These are phyloP conservation scores for Sinocyclocheilus anshuiensis DNA, from an alignment of 2,113 vertebrate species.

Conservation along the genomic window DNA sequence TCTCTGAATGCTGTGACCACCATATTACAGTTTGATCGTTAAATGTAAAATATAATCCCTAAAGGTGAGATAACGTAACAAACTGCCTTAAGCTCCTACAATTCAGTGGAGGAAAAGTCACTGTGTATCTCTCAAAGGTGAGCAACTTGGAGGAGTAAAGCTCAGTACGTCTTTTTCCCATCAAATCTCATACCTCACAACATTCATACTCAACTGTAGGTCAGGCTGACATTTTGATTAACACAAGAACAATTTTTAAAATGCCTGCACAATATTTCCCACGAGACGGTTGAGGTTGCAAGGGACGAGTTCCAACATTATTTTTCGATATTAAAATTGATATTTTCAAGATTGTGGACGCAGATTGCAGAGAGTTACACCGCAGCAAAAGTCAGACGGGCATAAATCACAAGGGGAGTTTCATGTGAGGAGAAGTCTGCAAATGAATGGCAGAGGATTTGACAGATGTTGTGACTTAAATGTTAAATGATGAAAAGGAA, in stretches of 20 bases:
- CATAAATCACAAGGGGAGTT: slow-evolving; percentile 30
- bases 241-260: slow-evolving; percentile 44
- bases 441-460: slow-evolving; percentile 12
- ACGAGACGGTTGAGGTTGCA: slow-evolving; percentile 24
- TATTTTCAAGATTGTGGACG: slow-evolving; percentile 43
- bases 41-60: slow-evolving; percentile 19
- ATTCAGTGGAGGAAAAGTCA: neutral
- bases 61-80: slow-evolving; percentile 12
- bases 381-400: slow-evolving; percentile 1
- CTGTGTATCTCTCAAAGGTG: neutral
- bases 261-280: slow-evolving; percentile 48
- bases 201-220: slow-evolving; percentile 20
- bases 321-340: slow-evolving; percentile 50
- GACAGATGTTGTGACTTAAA: neutral
- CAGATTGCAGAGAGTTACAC: slow-evolving; percentile 15
- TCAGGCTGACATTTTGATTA: slow-evolving; percentile 55
- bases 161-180: neutral
- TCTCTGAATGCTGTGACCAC: neutral
- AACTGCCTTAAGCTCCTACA: slow-evolving; percentile 1
- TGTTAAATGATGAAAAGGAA: slow-evolving; percentile 25
- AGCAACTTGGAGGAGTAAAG: neutral
- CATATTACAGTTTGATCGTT: slow-evolving; percentile 2
- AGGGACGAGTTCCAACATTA: slow-evolving; percentile 30
- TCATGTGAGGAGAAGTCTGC: slow-evolving; percentile 12
- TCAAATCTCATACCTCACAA: slow-evolving; percentile 19